Conservation (phyloP, 2,888 invertebrate genomes). For the Idaea dimidiata region DNA sequence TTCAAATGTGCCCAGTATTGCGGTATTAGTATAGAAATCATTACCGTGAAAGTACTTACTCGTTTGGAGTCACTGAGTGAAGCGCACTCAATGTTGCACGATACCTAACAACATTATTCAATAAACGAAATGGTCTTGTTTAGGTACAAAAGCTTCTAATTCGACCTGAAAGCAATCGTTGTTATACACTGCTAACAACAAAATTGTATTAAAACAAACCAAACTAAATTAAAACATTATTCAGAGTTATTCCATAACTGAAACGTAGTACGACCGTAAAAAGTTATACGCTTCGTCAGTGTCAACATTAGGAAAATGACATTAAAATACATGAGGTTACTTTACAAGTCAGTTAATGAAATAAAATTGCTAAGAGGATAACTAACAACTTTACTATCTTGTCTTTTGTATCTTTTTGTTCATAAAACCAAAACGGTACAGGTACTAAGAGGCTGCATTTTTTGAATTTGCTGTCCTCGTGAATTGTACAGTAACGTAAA, state of each 20-base stretch:
- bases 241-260: background rate
- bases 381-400: background rate
- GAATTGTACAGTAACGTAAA: constrained; percentile 6
- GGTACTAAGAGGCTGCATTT: background rate
- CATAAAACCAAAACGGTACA: background rate
- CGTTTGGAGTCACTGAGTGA: background rate
- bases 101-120: background rate
- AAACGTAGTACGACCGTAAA: background rate
- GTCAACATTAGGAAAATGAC: background rate
- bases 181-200: background rate
- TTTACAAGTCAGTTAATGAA: background rate
- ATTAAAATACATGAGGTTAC: background rate
- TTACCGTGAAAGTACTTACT: background rate
- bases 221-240: background rate
- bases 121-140: background rate
- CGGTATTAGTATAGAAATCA: too few relatives aligned
- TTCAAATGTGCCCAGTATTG: too few relatives aligned
- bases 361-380: background rate
- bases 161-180: background rate
- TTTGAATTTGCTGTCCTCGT: background rate
- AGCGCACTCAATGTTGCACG: background rate
- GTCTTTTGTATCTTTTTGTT: background rate
- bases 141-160: background rate
- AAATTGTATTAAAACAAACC: background rate
- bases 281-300: background rate